A percentile compares a stretch with the other conserved stretches of the same genome.
Evolutionary conservation across 2,888 invertebrate genomes (phyloP).

Genomic region (Lithophane semibrunnea): DNA sequence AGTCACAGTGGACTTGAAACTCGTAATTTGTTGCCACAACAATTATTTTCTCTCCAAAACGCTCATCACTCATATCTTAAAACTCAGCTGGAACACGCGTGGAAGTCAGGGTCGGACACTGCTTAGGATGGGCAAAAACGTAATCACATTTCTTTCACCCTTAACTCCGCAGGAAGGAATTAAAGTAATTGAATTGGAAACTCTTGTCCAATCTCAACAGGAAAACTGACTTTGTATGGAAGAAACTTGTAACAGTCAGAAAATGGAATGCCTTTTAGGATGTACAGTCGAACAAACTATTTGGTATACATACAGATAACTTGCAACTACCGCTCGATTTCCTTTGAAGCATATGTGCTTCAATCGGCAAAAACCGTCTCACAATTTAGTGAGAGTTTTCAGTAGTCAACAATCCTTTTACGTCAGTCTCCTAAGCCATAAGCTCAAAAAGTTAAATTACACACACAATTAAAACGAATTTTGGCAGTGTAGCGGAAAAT

Average conservation of each 20-base stretch:
- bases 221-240: slow-evolving; percentile 25
- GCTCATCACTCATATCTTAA: slow-evolving; percentile 16
- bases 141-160: slow-evolving; percentile 63
- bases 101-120: slow-evolving; percentile 54
- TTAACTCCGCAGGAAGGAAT: slow-evolving; percentile 47
- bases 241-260: not conserved
- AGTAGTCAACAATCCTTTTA: too few relatives aligned
- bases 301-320: too few relatives aligned
- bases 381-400: too few relatives aligned
- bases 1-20: not conserved
- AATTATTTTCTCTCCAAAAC: not conserved
- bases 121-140: slow-evolving; percentile 59
- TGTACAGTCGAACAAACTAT: not conserved
- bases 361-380: too few relatives aligned
- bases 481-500: too few relatives aligned
- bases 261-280: not conserved
- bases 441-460: too few relatives aligned
- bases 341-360: too few relatives aligned
- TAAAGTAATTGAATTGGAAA: slow-evolving; percentile 62
- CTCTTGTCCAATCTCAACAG: slow-evolving; percentile 44
- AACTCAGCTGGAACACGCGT: slow-evolving; percentile 20
- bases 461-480: too few relatives aligned
- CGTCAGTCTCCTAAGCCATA: too few relatives aligned
- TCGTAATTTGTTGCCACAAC: too few relatives aligned
- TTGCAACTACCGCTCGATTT: too few relatives aligned